Base-by-base conservation (phyloP, 2,888 invertebrate species). In the Neuroscelio doddi region DNA sequence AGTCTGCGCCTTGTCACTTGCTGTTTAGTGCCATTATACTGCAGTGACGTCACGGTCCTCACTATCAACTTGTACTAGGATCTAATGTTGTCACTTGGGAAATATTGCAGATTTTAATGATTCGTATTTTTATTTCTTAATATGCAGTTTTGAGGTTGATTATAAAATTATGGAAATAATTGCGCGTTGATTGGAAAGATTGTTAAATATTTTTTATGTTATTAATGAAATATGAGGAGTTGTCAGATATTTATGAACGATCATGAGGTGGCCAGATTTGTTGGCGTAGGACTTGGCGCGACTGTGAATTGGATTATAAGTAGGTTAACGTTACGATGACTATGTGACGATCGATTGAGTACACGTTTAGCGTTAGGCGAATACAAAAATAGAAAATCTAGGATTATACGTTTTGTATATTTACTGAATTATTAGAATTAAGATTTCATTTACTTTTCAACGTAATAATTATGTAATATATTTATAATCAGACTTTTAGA, bases 31-130 rank as follows among this genome's bases (percentile, higher is more conserved):
- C 27, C 12, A 26, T 59, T 58, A 50, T 74, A 69, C 71, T 71
- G 75, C 76, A 76, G 69, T 76, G 75, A 73, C 76, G 76, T 76
- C 71, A 76, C 36, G 15, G 15, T 32, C 21, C 61, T 42, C 41
- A 34, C 41, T 39, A 29, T 14, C 56, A 52, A 36, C 36, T 7
- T 14, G 36, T 7, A 14, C 36, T 36, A 15, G n/a, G n/a, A n/a
- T n/a, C n/a, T n/a, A n/a, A n/a, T n/a, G n/a, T n/a, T n/a, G n/a
- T n/a, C n/a, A n/a, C n/a, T n/a, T n/a, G n/a, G n/a, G n/a, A n/a
- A n/a, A n/a, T n/a, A n/a, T n/a, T n/a, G n/a, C n/a, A 21, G 21
- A 3, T 21, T 21, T 5, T 21, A 21, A 21, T 21, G 5, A 21
- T 3, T 5, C 30, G 30, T 3, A 10, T 30, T 30, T 30, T 30